A percentile compares a stretch with the other conserved stretches of the same genome.
Conservation (phyloP, 2,113 vertebrate genomes). For the Cyanistes caeruleus region DNA sequence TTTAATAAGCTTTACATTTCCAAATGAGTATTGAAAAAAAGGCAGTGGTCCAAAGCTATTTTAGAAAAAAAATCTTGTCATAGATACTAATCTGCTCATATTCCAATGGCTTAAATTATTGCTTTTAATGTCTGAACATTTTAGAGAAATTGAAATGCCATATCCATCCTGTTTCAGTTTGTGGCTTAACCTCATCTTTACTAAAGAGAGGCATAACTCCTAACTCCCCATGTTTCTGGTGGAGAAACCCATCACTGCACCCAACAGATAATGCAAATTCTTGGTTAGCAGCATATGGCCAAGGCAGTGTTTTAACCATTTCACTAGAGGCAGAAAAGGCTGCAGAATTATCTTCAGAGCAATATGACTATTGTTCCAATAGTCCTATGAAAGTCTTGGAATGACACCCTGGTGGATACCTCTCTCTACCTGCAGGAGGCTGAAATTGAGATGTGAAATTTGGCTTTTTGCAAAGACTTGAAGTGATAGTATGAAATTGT, state of each 20-base stretch:
- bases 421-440: background rate
- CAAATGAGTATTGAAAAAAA: constrained; percentile 4
- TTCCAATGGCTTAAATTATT: background rate
- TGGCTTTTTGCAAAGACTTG: background rate
- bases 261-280: background rate
- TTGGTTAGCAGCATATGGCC: background rate
- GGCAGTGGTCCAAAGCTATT: background rate
- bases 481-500: background rate
- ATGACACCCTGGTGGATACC: background rate
- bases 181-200: background rate
- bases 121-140: background rate
- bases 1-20: constrained; percentile 7
- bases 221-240: background rate
- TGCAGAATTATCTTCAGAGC: background rate
- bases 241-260: background rate
- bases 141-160: background rate
- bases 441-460: background rate
- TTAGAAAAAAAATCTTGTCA: background rate
- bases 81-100: background rate
- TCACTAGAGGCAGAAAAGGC: background rate
- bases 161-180: background rate
- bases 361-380: background rate
- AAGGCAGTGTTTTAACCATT: background rate
- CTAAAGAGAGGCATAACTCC: background rate
- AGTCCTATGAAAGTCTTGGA: background rate